Conservation (phyloP, 2,797 vertebrate species). For the Emydoidea blandingii region DNA sequence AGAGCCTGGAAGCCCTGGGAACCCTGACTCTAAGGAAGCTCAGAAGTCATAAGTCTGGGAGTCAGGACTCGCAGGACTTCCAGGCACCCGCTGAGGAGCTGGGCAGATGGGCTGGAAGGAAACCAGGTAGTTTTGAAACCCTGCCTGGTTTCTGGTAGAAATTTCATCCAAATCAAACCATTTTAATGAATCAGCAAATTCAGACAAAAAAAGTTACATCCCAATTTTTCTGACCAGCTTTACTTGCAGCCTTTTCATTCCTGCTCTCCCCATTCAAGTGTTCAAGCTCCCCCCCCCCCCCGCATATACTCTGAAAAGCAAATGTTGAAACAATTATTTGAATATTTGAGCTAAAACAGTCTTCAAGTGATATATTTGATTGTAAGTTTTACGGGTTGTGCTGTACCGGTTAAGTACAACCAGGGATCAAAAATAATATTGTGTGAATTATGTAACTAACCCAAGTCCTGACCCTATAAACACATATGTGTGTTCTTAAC, state of each 20-base stretch:
- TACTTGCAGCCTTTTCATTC: constrained; percentile 44
- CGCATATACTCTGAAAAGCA: not conserved
- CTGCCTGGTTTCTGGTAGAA: constrained; percentile 14
- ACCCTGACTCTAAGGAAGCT: not conserved
- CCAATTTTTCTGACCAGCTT: not conserved
- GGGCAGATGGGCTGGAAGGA: not conserved
- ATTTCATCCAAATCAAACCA: not conserved
- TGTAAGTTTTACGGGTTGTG: not conserved
- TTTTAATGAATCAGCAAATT: not conserved
- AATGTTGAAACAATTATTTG: not conserved
- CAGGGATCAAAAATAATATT: constrained; percentile 20
- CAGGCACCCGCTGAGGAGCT: not conserved
- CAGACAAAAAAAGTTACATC: constrained; percentile 4
- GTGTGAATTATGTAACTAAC: constrained; percentile 28
- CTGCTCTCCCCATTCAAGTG: not conserved
- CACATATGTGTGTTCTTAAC: constrained; percentile 7
- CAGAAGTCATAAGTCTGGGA: not conserved
- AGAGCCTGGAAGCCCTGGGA: not conserved
- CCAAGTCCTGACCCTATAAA: constrained; percentile 44
- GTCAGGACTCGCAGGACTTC: fast-evolving
- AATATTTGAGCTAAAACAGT: not conserved
- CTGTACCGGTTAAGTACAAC: constrained; percentile 7
- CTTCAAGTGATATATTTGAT: not conserved
- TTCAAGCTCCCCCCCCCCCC: constrained; percentile 19
- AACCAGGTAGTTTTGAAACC: constrained; percentile 7